Conservation (phyloP, 2,888 invertebrate genomes). For the Halictus quadricinctus region DNA sequence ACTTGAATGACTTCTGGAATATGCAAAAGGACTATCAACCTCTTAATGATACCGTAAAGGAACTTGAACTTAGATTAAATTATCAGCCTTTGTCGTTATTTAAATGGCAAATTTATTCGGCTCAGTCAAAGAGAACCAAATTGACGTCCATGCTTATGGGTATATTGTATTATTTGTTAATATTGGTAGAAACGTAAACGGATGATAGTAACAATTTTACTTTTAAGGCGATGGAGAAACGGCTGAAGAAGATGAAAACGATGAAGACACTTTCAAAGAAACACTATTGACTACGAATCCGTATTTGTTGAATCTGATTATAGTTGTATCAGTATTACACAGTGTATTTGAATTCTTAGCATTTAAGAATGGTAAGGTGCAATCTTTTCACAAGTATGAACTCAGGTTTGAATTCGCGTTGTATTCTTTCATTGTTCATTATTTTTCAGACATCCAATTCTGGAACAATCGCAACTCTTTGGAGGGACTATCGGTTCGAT, state of each 20-base stretch:
- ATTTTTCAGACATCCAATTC: constrained; percentile 94
- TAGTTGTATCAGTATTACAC: constrained; percentile 96
- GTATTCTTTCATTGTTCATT: constrained; percentile 22
- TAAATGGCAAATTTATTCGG: constrained; percentile 99
- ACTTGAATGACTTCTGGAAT: constrained; percentile 99
- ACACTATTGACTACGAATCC: constrained; percentile 98
- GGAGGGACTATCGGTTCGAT: constrained; percentile 98
- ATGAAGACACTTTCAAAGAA: constrained; percentile 96
- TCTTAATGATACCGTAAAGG: constrained; percentile 92
- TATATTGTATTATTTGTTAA: constrained; percentile 53
- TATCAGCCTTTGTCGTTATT: constrained; percentile 97
- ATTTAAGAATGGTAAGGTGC: constrained; percentile 94
- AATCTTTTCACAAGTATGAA: neutral
- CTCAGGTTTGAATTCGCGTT: neutral
- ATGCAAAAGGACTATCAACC: constrained; percentile 96
- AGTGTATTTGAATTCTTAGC: constrained; percentile 99
- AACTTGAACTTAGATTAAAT: constrained; percentile 88
- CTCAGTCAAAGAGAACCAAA: constrained; percentile 96
- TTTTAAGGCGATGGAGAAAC: constrained; percentile 81
- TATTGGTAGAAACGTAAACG: neutral
- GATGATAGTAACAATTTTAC: constrained; percentile 1
- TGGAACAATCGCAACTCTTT: constrained; percentile 99
- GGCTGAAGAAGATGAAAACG: constrained; percentile 92
- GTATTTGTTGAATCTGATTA: constrained; percentile 95
- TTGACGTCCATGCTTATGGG: constrained; percentile 84